Conservation (phyloP, 2,797 vertebrate genomes). For the Menidia menidia region DNA sequence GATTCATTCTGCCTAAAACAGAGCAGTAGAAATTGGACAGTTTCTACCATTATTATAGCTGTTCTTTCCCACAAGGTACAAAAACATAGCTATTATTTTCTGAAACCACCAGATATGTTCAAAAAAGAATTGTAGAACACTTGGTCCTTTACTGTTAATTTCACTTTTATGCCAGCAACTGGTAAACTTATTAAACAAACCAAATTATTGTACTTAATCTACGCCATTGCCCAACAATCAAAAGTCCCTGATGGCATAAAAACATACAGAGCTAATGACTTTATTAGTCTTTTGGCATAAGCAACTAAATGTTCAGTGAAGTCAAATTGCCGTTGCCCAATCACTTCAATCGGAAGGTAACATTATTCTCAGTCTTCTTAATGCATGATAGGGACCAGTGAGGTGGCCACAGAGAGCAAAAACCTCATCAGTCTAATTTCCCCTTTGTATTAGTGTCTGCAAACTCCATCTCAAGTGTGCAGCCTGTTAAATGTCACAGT, state of each 20-base stretch:
- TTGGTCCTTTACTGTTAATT: too few species aligned
- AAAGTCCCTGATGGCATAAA: slow-evolving; percentile 15
- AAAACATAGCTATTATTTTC: too few species aligned
- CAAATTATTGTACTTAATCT: slow-evolving; percentile 2
- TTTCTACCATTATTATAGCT: background rate
- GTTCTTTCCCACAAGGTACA: too few species aligned
- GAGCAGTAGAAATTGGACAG: background rate
- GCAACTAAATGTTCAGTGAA: slow-evolving; percentile 50
- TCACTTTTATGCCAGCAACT: background rate
- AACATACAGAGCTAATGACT: slow-evolving; percentile 33
- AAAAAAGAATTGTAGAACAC: too few species aligned
- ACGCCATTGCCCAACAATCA: slow-evolving; percentile 3
- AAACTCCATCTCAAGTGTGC: slow-evolving; percentile 24
- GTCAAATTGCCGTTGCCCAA: slow-evolving; percentile 17
- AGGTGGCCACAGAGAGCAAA: slow-evolving; percentile 28
- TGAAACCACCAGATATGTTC: too few species aligned
- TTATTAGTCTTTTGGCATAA: slow-evolving; percentile 14
- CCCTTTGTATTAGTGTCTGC: slow-evolving; percentile 24
- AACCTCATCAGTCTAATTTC: slow-evolving; percentile 46
- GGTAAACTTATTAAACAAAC: too few species aligned
- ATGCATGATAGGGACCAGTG: slow-evolving; percentile 30
- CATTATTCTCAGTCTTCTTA: slow-evolving; percentile 46
- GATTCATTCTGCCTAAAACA: slow-evolving; percentile 3
- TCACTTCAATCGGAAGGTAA: slow-evolving; percentile 33
- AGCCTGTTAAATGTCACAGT: slow-evolving; percentile 13